Evolutionary conservation across 1,140 invertebrate genomes (phyloP), one percentile per base, ranked within the genome.

Genomic region (Adoxophyes honmai): DNA sequence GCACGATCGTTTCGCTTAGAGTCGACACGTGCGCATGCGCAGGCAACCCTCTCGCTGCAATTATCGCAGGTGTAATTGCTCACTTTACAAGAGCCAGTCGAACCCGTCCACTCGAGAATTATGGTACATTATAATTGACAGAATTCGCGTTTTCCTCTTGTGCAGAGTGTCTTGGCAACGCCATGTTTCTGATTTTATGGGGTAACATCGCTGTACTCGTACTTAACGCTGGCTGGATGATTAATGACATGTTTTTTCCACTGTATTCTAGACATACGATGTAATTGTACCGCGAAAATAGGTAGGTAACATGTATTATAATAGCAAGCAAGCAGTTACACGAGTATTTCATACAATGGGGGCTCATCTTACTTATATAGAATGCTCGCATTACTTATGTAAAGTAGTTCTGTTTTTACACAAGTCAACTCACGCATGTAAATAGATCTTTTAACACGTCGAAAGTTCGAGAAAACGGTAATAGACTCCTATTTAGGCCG

Each of bases 161-260:
- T 28, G 21, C 6, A n/a, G 15, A 44, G 16, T 21, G 42, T 48
- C 18, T 48, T 48, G 42, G 42, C 42, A 48, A 48, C 42, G 28
- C 18, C 11, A 11, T 11, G 42, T 48, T 11, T 33, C 11, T 6
- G 39, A 48, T 48, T 48, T 6, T 28, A 48, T 48, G 42, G 21
- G 42, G 42, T 48, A 48, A 48, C 42, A 21, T 10, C 1, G 15
- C 21, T 44, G 16, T 18, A 18, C 16, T 21, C 42, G 42, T 48
- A n/a, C 21, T 48, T 21, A 13, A 16, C 21, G 28, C 21, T 21
- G 16, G 28, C 42, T 11, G 42, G 42, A 13, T 48, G 42, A 48
- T 48, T 5, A 48, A 48, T 48, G 42, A 21, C 42, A 21, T 48
- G 16, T 48, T 48, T 48, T 48, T 48, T 48, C 16, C n/a, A 48